Evolutionary conservation across 1,140 invertebrate genomes (phyloP).

Genomic region (Homalodisca vitripennis): DNA sequence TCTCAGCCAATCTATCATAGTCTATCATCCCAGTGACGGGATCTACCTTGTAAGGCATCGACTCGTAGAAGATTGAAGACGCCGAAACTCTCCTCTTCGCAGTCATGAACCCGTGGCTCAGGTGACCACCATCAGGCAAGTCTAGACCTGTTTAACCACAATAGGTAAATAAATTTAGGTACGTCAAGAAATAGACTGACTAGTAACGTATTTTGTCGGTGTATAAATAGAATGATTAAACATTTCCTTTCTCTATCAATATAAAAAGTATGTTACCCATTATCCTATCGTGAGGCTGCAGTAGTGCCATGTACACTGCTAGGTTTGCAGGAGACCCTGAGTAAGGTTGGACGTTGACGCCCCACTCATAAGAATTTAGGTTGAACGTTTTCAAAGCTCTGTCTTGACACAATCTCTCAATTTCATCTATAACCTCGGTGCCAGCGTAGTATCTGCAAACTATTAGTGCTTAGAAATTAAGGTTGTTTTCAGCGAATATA

Average conservation of each 20-base stretch:
- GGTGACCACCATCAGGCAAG: slow-evolving; percentile 94
- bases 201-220: too few species aligned
- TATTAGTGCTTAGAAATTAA: slow-evolving; percentile 31
- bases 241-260: too few species aligned
- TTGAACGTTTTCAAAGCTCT: slow-evolving; percentile 82
- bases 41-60: slow-evolving; percentile 95
- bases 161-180: too few species aligned
- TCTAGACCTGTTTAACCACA: too few species aligned
- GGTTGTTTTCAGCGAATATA: too few species aligned
- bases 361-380: slow-evolving; percentile 85
- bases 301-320: slow-evolving; percentile 83
- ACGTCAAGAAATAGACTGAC: too few species aligned
- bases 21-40: slow-evolving; percentile 89
- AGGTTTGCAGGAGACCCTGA: slow-evolving; percentile 98
- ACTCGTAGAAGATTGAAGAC: slow-evolving; percentile 97
- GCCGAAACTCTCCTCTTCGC: slow-evolving; percentile 91
- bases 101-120: slow-evolving; percentile 94
- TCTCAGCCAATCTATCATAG: slow-evolving; percentile 83
- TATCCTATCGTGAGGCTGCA: slow-evolving; percentile 91
- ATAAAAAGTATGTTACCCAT: too few species aligned
- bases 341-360: slow-evolving; percentile 97
- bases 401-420: slow-evolving; percentile 87
- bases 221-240: too few species aligned
- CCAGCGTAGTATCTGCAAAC: slow-evolving; percentile 95
- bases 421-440: slow-evolving; percentile 94